Evolutionary conservation across 2,113 vertebrate genomes (phyloP).

Genomic region (Mormoops blainvillei): DNA sequence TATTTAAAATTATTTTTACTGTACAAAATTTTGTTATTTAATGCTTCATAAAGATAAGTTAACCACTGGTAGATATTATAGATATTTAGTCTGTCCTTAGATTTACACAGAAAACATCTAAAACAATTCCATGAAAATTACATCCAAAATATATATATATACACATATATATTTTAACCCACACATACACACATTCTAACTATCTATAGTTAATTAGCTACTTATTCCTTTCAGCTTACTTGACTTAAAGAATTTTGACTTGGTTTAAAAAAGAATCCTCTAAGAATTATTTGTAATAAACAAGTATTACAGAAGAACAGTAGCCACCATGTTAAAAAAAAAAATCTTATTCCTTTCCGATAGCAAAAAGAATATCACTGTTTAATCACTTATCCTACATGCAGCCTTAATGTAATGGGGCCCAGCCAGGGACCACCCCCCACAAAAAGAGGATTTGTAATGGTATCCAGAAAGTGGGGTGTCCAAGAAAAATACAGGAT

Average conservation of each 20-base stretch:
- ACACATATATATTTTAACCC: background rate
- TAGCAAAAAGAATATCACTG: background rate
- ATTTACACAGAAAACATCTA: background rate
- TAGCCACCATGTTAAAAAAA: background rate
- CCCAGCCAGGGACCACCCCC: too few species aligned
- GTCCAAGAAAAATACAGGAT: too few species aligned
- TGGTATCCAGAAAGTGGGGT: too few species aligned
- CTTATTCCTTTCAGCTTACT: background rate
- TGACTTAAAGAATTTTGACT: background rate
- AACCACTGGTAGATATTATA: background rate
- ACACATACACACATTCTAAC: background rate
- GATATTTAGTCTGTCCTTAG: background rate
- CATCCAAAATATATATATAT: background rate
- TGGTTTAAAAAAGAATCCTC: background rate
- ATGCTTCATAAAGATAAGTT: background rate
- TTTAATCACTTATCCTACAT: background rate
- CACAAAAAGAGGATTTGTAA: too few species aligned
- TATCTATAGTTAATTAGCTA: background rate
- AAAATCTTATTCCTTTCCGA: background rate
- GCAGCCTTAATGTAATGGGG: background rate
- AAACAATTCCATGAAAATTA: conserved; percentile 26
- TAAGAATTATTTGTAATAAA: background rate
- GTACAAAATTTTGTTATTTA: conserved; percentile 23
- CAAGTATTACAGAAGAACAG: background rate
- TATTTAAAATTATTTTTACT: conserved; percentile 29